A percentile compares a stretch with the other conserved stretches of the same genome.
Evolutionary conservation across 2,888 invertebrate genomes (phyloP).

Genomic region (Plutella xylostella): DNA sequence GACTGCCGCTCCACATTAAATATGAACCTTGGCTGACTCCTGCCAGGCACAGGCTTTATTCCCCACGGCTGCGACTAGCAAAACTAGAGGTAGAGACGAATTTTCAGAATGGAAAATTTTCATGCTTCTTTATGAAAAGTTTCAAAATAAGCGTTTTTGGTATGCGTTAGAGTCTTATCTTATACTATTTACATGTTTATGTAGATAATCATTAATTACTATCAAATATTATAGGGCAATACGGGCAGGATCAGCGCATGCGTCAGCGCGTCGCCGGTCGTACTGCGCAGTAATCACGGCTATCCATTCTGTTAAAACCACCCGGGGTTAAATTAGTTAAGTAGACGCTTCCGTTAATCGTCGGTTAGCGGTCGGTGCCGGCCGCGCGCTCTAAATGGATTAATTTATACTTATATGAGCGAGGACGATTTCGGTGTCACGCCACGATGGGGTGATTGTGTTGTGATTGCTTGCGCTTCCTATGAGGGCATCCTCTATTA

Average conservation of each 20-base stretch:
- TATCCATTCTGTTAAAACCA: constrained; percentile 72
- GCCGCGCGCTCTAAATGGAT: constrained; percentile 67
- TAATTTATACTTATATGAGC: constrained; percentile 71
- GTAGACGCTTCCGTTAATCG: constrained; percentile 72
- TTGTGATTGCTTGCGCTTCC: constrained; percentile 66
- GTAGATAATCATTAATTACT: no score
- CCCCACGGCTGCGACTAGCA: no score
- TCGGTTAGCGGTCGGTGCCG: constrained; percentile 56
- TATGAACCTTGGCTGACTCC: no score
- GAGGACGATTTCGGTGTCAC: constrained; percentile 70
- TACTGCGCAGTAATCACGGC: constrained; percentile 60
- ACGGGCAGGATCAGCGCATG: constrained; percentile 21
- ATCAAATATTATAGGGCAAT: no score
- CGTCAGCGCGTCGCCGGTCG: constrained; percentile 37
- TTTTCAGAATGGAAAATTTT: no score
- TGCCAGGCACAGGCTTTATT: no score
- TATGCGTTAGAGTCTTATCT: no score
- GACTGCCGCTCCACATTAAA: no score
- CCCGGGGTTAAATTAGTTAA: constrained; percentile 71
- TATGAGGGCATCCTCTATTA: constrained; percentile 59
- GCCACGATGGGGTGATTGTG: constrained; percentile 67
- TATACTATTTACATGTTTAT: no score
- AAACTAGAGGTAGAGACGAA: no score
- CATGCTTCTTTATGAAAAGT: no score
- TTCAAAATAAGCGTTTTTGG: no score